Conservation (phyloP, 1,140 invertebrate species). For the Branchinecta lindahli region DNA sequence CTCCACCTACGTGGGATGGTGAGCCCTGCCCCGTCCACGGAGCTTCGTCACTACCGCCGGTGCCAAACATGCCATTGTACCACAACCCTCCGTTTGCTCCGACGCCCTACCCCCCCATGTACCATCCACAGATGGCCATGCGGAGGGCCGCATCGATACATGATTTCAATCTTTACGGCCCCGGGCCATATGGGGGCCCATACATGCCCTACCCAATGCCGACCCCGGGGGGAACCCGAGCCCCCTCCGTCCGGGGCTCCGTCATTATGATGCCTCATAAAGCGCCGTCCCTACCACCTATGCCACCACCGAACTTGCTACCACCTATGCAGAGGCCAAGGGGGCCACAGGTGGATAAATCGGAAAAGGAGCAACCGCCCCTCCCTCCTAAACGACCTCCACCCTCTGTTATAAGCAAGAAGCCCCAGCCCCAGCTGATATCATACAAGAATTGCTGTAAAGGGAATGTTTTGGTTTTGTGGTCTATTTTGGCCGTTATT, state of each 20-base stretch:
- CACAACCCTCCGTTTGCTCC: constrained; percentile 6
- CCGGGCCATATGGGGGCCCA: neutral
- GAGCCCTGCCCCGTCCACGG: constrained; percentile 21
- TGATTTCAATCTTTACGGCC: neutral
- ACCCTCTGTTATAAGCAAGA: constrained; percentile 1
- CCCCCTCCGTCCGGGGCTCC: constrained; percentile 9
- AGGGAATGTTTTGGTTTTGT: constrained; percentile 20
- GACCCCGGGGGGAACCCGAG: neutral
- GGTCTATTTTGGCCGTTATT: constrained; percentile 20
- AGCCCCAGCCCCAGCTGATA: constrained; percentile 10
- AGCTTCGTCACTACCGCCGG: neutral
- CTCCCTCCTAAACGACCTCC: constrained; percentile 13
- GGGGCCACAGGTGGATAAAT: constrained; percentile 9
- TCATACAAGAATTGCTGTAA: constrained; percentile 20
- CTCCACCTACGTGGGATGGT: constrained; percentile 18
- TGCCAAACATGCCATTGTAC: neutral
- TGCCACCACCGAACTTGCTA: constrained; percentile 17
- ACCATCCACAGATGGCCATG: constrained; percentile 11
- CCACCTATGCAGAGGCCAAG: constrained; percentile 19
- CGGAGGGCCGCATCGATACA: constrained; percentile 1
- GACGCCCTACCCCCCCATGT: neutral
- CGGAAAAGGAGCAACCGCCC: constrained; percentile 15
- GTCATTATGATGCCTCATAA: constrained; percentile 11
- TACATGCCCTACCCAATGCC: neutral
- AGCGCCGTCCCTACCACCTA: constrained; percentile 16